Conservation (phyloP, 2,113 vertebrate species). For the Zapus hudsonius region DNA sequence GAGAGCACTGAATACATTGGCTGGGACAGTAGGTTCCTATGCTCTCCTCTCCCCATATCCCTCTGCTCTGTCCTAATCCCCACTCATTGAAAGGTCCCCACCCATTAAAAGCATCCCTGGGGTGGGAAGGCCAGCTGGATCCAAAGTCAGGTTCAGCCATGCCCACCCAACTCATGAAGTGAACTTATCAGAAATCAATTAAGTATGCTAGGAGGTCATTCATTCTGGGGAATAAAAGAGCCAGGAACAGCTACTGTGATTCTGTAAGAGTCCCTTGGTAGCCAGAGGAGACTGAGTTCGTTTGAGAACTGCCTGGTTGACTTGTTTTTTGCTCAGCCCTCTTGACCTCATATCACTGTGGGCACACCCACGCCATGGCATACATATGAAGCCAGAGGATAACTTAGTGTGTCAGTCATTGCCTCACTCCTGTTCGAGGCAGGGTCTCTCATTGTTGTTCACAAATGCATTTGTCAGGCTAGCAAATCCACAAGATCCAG, state of each 20-base stretch:
- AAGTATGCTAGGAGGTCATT: not conserved
- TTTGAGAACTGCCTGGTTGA: not conserved
- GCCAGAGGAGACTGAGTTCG: not conserved
- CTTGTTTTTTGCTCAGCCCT: not conserved
- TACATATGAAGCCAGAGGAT: too few relatives aligned
- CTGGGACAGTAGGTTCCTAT: not conserved
- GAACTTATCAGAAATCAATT: not conserved
- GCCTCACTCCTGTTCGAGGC: too few relatives aligned
- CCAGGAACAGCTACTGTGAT: not conserved
- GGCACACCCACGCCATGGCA: too few relatives aligned
- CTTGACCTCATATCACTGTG: not conserved
- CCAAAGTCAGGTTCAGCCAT: not conserved
- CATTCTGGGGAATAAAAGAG: not conserved
- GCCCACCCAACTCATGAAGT: not conserved
- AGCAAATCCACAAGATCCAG: too few relatives aligned
- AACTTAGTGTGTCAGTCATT: too few relatives aligned
- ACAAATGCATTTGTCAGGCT: too few relatives aligned
- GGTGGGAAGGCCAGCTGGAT: not conserved
- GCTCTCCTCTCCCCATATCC: not conserved
- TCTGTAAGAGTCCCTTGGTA: not conserved
- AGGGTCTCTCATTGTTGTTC: too few relatives aligned
- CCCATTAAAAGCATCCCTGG: not conserved
- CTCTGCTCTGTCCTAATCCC: not conserved
- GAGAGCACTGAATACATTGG: not conserved
- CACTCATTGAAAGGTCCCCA: not conserved